Evolutionary conservation across 2,888 invertebrate species (phyloP).

Genomic region (Chloroclysta siterata): DNA sequence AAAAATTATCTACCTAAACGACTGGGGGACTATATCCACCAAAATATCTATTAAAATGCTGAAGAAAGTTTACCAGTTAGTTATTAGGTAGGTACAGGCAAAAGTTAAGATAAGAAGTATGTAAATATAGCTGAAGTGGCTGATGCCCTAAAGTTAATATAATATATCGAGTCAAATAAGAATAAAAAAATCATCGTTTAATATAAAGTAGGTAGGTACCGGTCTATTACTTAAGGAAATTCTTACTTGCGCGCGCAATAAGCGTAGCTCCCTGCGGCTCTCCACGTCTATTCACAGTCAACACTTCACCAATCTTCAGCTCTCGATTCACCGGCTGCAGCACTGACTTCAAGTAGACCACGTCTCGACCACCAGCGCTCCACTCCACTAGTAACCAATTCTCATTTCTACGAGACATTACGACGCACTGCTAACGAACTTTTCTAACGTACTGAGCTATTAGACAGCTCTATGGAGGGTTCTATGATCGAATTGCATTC

Average conservation of each 20-base stretch:
- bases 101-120: too few relatives aligned
- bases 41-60: too few relatives aligned
- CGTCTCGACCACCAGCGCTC: constrained; percentile 54
- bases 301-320: constrained; percentile 47
- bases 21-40: too few relatives aligned
- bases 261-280: constrained; percentile 51
- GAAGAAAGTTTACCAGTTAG: too few relatives aligned
- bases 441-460: constrained; percentile 35
- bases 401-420: constrained; percentile 54
- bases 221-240: constrained; percentile 4
- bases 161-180: neutral
- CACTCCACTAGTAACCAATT: constrained; percentile 70
- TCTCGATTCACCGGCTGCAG: constrained; percentile 45
- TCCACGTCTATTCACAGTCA: constrained; percentile 50
- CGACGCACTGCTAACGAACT: constrained; percentile 39
- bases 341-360: constrained; percentile 52
- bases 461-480: constrained; percentile 32
- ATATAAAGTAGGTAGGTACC: neutral
- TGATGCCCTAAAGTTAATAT: too few relatives aligned
- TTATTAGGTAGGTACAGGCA: too few relatives aligned
- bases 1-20: too few relatives aligned
- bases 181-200: neutral
- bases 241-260: constrained; percentile 59
- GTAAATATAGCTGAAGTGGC: too few relatives aligned
- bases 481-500: constrained; percentile 44